Evolutionary conservation across 2,113 vertebrate genomes (phyloP).

Genomic region (Verasper variegatus): DNA sequence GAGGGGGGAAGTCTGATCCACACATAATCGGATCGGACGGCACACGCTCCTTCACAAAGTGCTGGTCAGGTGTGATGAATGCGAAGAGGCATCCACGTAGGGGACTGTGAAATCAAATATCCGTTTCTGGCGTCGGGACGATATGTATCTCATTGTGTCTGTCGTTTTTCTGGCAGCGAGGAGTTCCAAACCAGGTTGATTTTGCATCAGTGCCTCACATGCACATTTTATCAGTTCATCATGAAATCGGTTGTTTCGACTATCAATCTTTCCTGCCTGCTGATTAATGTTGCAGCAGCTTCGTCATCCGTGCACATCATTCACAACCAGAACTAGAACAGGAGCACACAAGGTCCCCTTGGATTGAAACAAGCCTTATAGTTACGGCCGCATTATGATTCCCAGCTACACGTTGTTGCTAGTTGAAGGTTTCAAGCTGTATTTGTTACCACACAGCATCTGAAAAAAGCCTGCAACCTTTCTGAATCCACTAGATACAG

Average conservation of each 20-base stretch:
- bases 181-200: background rate
- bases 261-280: background rate
- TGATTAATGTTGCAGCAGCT: background rate
- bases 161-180: background rate
- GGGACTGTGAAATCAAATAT: conserved; percentile 17
- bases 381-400: no score
- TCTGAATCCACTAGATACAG: no score
- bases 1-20: no score
- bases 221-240: background rate
- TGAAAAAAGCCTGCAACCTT: no score
- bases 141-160: conserved; percentile 2
- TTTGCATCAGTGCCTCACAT: background rate
- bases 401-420: no score
- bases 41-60: background rate
- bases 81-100: background rate
- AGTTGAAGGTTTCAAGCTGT: no score
- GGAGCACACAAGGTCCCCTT: no score
- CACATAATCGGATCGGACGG: conserved; percentile 23
- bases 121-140: background rate
- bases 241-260: background rate
- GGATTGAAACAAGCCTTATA: no score
- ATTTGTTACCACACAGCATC: no score
- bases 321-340: background rate
- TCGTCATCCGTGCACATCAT: background rate
- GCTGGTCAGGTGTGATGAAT: background rate